These are phyloP conservation scores for Ochropleura leucogaster DNA, from an alignment of 2,888 invertebrate species.

Conservation along the genomic window DNA sequence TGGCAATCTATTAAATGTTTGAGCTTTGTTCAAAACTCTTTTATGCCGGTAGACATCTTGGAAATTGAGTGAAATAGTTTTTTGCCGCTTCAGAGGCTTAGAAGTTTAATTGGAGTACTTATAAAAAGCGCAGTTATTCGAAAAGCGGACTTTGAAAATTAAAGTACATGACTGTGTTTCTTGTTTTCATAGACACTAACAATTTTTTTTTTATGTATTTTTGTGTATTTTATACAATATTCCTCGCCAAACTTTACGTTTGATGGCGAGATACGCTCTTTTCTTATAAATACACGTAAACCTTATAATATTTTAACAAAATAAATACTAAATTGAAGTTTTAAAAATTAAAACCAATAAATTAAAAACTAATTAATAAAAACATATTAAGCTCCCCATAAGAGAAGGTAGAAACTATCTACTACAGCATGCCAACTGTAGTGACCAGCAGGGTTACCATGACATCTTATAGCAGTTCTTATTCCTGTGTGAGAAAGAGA, in stretches of 20 bases:
- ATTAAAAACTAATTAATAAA: neutral
- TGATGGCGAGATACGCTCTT: too few species aligned
- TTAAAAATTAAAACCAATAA: too few species aligned
- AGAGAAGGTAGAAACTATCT: neutral
- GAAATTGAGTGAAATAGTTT: neutral
- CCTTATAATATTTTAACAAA: too few species aligned
- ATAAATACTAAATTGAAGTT: too few species aligned
- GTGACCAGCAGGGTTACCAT: too few species aligned
- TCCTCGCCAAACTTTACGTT: too few species aligned
- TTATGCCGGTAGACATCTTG: neutral
- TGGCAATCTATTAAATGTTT: slow-evolving; percentile 23
- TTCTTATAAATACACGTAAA: too few species aligned
- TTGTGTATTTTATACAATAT: too few species aligned
- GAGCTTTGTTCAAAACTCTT: slow-evolving; percentile 13
- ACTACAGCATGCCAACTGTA: neutral
- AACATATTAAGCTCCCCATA: neutral
- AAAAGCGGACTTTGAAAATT: neutral
- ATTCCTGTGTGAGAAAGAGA: too few species aligned
- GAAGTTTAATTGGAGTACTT: slow-evolving; percentile 12
- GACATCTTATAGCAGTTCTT: too few species aligned
- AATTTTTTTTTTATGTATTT: neutral
- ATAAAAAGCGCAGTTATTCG: neutral
- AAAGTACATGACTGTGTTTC: neutral
- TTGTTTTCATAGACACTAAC: neutral
- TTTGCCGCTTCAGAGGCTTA: slow-evolving; percentile 1